Conservation (phyloP, 2,113 vertebrate genomes). For the Monarcha castaneiventris region DNA sequence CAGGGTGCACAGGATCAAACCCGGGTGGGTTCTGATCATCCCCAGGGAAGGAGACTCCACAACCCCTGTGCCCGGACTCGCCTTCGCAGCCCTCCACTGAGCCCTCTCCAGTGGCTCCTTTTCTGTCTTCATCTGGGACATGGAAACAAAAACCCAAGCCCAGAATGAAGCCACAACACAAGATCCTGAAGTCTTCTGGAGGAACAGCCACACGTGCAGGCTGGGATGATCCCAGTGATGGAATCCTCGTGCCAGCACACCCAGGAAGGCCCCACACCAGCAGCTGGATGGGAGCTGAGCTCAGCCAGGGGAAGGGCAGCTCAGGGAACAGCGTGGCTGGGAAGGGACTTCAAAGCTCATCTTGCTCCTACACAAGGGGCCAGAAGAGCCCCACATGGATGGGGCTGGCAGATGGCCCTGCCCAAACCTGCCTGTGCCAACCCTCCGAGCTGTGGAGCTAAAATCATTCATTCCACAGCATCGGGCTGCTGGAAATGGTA, state of each 20-base stretch:
- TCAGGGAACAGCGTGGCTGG: background rate
- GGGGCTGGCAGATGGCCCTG: background rate
- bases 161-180: background rate
- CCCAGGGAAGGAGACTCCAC: background rate
- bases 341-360: background rate
- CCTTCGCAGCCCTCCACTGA: background rate
- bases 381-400: background rate
- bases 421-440: background rate
- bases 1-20: background rate
- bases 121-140: background rate
- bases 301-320: background rate
- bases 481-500: background rate
- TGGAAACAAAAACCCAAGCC: background rate
- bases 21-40: background rate
- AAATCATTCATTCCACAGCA: background rate
- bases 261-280: background rate
- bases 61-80: fast-evolving
- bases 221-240: background rate
- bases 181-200: background rate
- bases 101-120: background rate
- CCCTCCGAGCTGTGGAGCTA: background rate
- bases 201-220: fast-evolving
- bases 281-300: fast-evolving
- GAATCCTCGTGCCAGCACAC: fast-evolving
- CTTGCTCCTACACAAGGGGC: background rate